Conservation (phyloP, 2,113 vertebrate species). For the Seriola rivoliana region DNA sequence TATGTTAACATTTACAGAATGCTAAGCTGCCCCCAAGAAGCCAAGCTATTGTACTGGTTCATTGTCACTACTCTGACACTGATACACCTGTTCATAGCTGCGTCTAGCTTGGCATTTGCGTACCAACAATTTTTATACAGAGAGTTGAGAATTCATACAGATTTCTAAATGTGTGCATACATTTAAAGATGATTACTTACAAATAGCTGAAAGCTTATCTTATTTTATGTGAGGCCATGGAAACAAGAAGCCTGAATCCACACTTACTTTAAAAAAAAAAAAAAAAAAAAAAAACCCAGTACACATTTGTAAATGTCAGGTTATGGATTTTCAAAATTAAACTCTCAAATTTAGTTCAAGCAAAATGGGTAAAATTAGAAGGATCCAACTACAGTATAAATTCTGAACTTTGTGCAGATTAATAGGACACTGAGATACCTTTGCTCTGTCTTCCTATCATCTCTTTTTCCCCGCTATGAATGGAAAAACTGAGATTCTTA, state of each 20-base stretch:
- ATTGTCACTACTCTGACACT: neutral
- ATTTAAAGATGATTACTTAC: neutral
- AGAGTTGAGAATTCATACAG: neutral
- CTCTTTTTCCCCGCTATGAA: constrained; percentile 22
- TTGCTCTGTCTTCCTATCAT: neutral
- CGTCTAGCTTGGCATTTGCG: neutral
- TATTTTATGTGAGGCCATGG: neutral
- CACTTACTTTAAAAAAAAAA: too few species aligned
- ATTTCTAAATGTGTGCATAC: neutral
- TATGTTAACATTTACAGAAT: neutral
- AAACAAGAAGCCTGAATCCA: neutral
- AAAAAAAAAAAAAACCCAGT: too few species aligned
- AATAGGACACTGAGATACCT: constrained; percentile 10
- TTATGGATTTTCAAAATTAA: neutral
- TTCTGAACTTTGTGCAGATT: neutral
- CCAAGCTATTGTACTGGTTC: neutral
- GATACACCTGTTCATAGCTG: neutral
- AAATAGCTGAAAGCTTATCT: neutral
- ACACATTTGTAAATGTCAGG: constrained; percentile 1
- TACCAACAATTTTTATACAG: neutral
- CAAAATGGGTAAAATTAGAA: constrained; percentile 3
- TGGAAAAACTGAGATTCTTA: constrained; percentile 38
- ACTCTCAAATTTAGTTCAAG: constrained; percentile 7
- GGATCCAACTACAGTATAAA: neutral
- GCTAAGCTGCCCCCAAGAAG: neutral